A percentile compares a stretch with the other conserved stretches of the same genome.
Evolutionary conservation across 2,888 invertebrate species (phyloP).

Genomic region (Candidula unifasciata): DNA sequence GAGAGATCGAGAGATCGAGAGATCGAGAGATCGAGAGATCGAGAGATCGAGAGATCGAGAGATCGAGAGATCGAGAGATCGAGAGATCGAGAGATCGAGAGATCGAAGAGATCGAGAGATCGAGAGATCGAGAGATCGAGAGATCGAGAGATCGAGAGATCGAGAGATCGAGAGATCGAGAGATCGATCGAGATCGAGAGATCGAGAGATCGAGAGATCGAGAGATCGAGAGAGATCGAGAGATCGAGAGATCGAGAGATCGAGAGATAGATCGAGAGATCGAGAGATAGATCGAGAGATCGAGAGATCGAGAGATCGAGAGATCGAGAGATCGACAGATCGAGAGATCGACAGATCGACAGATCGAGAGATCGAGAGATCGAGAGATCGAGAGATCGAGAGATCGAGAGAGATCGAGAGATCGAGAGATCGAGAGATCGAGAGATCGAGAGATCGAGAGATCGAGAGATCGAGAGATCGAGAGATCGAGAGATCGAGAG

Average conservation of each 20-base stretch:
- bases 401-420: not conserved
- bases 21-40: not conserved
- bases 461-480: not conserved
- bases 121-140: not conserved
- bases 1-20: not conserved
- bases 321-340: not conserved
- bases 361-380: not conserved
- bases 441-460: not conserved
- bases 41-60: not conserved
- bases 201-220: not conserved
- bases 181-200: too few species aligned
- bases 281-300: not conserved
- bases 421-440: not conserved
- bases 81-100: not conserved
- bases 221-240: not conserved
- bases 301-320: not conserved
- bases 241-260: not conserved
- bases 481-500: not conserved
- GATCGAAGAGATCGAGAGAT: not conserved
- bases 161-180: not conserved
- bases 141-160: not conserved
- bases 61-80: not conserved
- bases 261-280: not conserved
- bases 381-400: not conserved
- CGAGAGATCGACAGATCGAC: not conserved